Evolutionary conservation across 2,113 vertebrate genomes (phyloP), one percentile per base, ranked within the genome.

Genomic region (Chamaetylas fuelleborni): DNA sequence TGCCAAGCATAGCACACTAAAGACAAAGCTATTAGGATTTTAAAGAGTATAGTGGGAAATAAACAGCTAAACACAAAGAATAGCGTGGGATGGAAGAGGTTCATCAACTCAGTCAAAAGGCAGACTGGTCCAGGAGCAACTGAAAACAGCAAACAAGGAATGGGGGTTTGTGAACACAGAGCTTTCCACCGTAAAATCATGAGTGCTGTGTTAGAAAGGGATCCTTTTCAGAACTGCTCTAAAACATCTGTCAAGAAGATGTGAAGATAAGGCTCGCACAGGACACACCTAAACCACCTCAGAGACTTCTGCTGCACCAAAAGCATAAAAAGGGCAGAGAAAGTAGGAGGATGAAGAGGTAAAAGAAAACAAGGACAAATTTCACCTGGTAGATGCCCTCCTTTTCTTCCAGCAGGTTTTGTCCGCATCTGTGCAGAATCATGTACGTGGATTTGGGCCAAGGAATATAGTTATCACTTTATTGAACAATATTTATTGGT

Each of bases 401-500:
- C 14, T 29, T 20, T 13, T 31, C 34, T 77, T 79, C 25, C 78
- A 56, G 45, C 36, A 80, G 22, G 45, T 70, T 79, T 67, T 71
- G 24, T 33, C 29, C 81, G 51, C 34, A 73, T 51, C 74, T 67
- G 8, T 33, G 24, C 51, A 81, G 48, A 90, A 77, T 53, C 38
- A 86, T 64, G 85, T 3, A 38, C 12, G 6, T 34, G 77, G 80
- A 89, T 61, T 14, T 22, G 18, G 53, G 86, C 83, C 86, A 96
- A 87, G 57, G 88, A 71, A 90, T 53, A 81, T 24, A 76, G 61
- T 83, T 90, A 92, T 38, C 31, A 71, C 87, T 93, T 90, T 92
- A 88, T 15, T 95, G 81, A 95, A 90, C 58, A 40, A 9, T 50
- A n/a, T 86, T 95, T 90, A 93, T 24, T 78, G 88, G 71, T 88